phyloP scores from a whole-genome alignment of 1,140 invertebrate genomes.

The Rhopalosiphum padi region DNA sequence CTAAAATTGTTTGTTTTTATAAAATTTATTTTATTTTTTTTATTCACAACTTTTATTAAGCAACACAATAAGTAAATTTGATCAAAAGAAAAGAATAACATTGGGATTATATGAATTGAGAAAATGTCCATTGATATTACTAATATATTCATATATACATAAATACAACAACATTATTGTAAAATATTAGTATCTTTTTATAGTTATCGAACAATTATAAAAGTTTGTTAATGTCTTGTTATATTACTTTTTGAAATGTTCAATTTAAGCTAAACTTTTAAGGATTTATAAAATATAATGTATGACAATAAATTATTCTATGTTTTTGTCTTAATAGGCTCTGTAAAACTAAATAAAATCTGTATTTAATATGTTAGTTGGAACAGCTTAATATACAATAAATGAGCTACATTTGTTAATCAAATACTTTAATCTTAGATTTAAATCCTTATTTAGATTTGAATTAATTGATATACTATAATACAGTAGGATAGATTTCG shows the following conservation, averaged over 20 bases:
- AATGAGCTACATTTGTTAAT: conserved; percentile 23
- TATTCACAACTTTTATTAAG: too few species aligned
- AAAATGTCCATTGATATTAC: too few species aligned
- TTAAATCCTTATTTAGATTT: not conserved
- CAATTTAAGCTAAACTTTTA: not conserved
- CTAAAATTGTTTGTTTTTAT: not conserved
- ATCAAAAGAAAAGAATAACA: too few species aligned
- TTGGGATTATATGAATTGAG: too few species aligned
- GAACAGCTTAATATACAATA: not conserved
- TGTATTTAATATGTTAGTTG: not conserved
- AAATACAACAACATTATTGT: too few species aligned
- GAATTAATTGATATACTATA: not conserved
- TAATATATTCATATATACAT: too few species aligned
- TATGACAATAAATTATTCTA: not conserved
- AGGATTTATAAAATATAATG: not conserved
- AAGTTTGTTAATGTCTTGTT: not conserved
- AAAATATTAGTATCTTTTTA: not conserved
- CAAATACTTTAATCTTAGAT: not conserved
- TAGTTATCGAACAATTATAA: not conserved
- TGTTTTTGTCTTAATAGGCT: not conserved
- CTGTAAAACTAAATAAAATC: not conserved
- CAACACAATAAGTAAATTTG: too few species aligned
- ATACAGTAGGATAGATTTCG: not conserved
- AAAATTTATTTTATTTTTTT: too few species aligned
- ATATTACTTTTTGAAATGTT: not conserved